Conservation (phyloP, 2,888 invertebrate species). For the Tortricodes alternella region DNA sequence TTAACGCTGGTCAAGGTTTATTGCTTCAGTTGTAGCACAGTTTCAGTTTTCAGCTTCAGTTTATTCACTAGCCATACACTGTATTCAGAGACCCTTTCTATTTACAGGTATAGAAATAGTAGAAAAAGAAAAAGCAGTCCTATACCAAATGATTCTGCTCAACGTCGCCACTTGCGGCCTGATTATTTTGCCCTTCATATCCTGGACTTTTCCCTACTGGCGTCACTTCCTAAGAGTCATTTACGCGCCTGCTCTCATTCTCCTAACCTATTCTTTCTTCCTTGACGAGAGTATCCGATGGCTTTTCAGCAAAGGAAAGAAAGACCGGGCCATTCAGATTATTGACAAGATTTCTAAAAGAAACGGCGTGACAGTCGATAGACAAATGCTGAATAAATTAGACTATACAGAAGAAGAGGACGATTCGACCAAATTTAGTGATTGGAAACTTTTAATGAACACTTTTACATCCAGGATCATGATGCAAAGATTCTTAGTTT, state of each 20-base stretch:
- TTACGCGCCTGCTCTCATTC: slow-evolving; percentile 69
- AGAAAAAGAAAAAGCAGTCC: slow-evolving; percentile 65
- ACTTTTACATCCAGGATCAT: slow-evolving; percentile 70
- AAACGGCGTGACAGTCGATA: slow-evolving; percentile 60
- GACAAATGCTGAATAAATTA: slow-evolving; percentile 51
- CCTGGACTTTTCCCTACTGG: slow-evolving; percentile 75
- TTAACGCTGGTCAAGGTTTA: no score
- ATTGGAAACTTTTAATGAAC: slow-evolving; percentile 59
- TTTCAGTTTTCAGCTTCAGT: no score
- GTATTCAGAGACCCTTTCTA: background rate
- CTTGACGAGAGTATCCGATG: slow-evolving; percentile 75
- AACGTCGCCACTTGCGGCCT: slow-evolving; percentile 72
- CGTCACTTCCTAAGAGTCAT: slow-evolving; percentile 67
- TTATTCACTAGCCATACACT: no score
- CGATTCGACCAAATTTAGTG: slow-evolving; percentile 50
- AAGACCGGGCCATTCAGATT: slow-evolving; percentile 54
- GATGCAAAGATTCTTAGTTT: slow-evolving; percentile 70
- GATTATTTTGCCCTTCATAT: slow-evolving; percentile 69
- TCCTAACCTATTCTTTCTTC: slow-evolving; percentile 65
- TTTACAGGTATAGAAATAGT: slow-evolving; percentile 72
- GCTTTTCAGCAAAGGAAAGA: slow-evolving; percentile 72
- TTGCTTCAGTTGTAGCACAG: no score
- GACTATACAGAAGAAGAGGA: slow-evolving; percentile 55
- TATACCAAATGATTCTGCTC: slow-evolving; percentile 72
- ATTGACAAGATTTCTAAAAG: slow-evolving; percentile 68